Evolutionary conservation across 1,140 invertebrate species (phyloP).

Genomic region (Thaumetopoea pityocampa): DNA sequence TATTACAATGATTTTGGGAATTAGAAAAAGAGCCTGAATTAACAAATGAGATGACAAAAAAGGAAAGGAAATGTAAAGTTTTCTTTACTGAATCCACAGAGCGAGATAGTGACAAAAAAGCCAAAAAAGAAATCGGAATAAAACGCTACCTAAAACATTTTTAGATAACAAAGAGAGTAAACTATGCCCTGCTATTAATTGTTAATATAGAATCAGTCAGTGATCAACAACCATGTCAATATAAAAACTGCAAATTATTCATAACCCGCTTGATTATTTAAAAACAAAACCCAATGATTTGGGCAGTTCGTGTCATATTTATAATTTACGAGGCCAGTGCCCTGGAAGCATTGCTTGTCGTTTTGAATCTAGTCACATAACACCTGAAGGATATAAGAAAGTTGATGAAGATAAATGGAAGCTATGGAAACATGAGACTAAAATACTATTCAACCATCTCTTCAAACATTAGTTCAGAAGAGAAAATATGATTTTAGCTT

Average conservation of each 20-base stretch:
- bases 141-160: conserved; percentile 82
- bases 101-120: conserved; percentile 22
- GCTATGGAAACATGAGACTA: conserved; percentile 69
- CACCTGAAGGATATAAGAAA: conserved; percentile 81
- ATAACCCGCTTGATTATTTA: conserved; percentile 86
- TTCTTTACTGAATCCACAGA: conserved; percentile 32
- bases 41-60: no score
- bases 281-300: conserved; percentile 85
- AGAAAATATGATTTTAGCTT: conserved; percentile 89
- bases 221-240: conserved; percentile 79
- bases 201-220: conserved; percentile 72
- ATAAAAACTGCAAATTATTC: conserved; percentile 85
- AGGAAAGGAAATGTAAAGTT: no score
- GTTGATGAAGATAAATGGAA: conserved; percentile 80
- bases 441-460: conserved; percentile 78
- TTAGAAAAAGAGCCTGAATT: no score
- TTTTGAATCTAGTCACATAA: conserved; percentile 83
- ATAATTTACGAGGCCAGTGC: conserved; percentile 84
- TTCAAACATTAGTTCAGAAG: conserved; percentile 88
- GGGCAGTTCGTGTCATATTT: conserved; percentile 58
- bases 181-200: conserved; percentile 82
- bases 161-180: conserved; percentile 77
- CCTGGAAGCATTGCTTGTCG: conserved; percentile 87
- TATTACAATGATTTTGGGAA: no score
- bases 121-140: conserved; percentile 82